Conservation (phyloP, 2,113 vertebrate species). For the Oxyura jamaicensis region DNA sequence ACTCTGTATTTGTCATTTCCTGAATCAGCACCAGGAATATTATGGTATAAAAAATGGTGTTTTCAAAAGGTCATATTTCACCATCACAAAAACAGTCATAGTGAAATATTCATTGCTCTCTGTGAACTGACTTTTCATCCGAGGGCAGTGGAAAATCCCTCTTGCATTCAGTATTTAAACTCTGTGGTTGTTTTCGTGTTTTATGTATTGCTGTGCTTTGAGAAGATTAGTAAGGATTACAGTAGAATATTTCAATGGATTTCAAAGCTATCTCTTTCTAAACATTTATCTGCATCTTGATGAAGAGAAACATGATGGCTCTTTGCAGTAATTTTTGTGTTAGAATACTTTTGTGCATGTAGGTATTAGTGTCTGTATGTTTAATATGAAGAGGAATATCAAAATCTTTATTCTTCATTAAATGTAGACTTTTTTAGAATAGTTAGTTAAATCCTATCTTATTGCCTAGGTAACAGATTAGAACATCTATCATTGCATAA, state of each 20-base stretch:
- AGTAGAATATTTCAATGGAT: not conserved
- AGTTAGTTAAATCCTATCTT: not conserved
- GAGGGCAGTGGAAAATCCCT: not conserved
- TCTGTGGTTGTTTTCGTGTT: not conserved
- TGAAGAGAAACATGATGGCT: not conserved
- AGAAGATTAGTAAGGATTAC: not conserved
- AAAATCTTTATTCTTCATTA: not conserved
- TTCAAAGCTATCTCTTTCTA: not conserved
- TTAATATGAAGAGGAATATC: not conserved
- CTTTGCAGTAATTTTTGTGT: not conserved
- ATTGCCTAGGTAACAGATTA: constrained; percentile 18
- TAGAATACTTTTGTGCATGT: not conserved
- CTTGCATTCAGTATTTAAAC: not conserved
- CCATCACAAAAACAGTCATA: not conserved
- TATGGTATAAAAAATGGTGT: not conserved
- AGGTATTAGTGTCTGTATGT: not conserved
- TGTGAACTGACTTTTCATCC: not conserved
- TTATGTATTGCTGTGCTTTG: not conserved
- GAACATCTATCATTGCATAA: not conserved
- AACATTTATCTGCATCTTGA: not conserved
- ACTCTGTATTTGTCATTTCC: not conserved
- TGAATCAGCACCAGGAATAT: not conserved
- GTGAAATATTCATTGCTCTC: not conserved
- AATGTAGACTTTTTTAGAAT: not conserved
- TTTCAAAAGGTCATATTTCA: not conserved